These are phyloP conservation scores for Lycodopsis pacificus DNA, from an alignment of 2,797 vertebrate species.

Conservation along the genomic window DNA sequence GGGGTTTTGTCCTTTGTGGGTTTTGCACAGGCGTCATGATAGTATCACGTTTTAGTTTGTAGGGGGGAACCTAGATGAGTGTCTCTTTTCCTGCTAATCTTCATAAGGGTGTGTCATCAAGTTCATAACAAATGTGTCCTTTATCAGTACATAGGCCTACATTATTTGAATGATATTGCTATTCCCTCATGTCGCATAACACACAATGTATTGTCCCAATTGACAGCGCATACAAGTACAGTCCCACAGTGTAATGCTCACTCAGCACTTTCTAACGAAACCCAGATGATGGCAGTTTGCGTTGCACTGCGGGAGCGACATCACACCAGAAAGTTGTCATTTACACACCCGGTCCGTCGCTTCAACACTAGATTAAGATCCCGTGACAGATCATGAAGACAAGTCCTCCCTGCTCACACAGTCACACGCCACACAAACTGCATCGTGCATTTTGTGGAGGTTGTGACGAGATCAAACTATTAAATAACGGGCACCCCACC, in stretches of 20 bases:
- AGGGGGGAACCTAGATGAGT: background rate
- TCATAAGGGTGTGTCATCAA: background rate
- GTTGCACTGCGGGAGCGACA: slow-evolving; percentile 9
- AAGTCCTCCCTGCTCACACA: background rate
- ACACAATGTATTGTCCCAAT: background rate
- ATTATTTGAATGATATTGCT: slow-evolving; percentile 2
- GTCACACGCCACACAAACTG: background rate
- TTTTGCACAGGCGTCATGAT: background rate
- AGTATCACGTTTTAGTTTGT: background rate
- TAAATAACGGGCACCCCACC: background rate
- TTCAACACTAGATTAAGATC: slow-evolving; percentile 17
- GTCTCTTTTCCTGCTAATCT: background rate
- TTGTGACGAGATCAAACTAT: background rate
- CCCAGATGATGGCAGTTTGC: slow-evolving; percentile 42
- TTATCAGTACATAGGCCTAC: background rate
- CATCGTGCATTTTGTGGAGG: background rate
- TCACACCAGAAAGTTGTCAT: slow-evolving; percentile 13
- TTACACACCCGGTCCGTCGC: slow-evolving; percentile 16
- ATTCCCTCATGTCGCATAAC: background rate
- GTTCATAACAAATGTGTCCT: slow-evolving; percentile 1
- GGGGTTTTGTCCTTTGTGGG: too few species aligned
- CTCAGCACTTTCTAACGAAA: slow-evolving; percentile 35
- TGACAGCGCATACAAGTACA: background rate
- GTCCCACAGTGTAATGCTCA: slow-evolving; percentile 12
- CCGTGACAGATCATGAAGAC: background rate